Percentiles rank a stretch among this genome's conserved stretches.
These are phyloP conservation scores for Hemaris fuciformis DNA, from an alignment of 2,888 invertebrate species.

Conservation along the genomic window DNA sequence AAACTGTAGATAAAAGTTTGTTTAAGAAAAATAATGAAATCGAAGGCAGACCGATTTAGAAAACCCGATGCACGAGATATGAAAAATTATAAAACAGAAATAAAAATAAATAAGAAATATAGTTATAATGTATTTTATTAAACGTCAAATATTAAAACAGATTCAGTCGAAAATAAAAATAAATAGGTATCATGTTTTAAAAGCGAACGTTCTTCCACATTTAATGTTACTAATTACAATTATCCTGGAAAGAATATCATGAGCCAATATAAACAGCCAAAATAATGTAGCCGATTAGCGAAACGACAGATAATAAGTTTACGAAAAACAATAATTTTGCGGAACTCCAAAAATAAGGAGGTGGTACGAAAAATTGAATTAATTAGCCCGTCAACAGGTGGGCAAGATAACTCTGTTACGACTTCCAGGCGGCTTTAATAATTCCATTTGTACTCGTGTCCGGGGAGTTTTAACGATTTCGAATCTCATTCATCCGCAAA, in stretches of 20 bases:
- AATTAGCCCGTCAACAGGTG: slow-evolving; percentile 76
- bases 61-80: too few relatives aligned
- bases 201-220: too few relatives aligned
- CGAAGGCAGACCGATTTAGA: too few relatives aligned
- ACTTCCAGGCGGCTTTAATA: slow-evolving; percentile 58
- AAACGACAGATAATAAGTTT: background rate
- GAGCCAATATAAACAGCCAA: background rate
- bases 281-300: background rate
- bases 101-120: too few relatives aligned
- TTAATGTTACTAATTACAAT: background rate
- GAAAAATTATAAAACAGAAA: too few relatives aligned
- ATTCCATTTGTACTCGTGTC: slow-evolving; percentile 60
- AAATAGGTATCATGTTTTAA: too few relatives aligned
- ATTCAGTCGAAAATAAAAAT: too few relatives aligned
- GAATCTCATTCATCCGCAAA: background rate
- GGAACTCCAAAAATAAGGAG: slow-evolving; percentile 35
- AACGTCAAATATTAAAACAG: too few relatives aligned
- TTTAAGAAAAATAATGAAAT: too few relatives aligned
- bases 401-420: slow-evolving; percentile 59
- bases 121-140: too few relatives aligned
- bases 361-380: slow-evolving; percentile 63
- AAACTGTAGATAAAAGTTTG: too few relatives aligned
- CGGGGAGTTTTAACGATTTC: slow-evolving; percentile 66
- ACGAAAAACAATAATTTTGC: background rate
- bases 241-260: background rate